A percentile compares a stretch with the other conserved stretches of the same genome.
These are phyloP conservation scores for Propithecus coquereli DNA, from an alignment of 2,113 vertebrate genomes.

Conservation along the genomic window DNA sequence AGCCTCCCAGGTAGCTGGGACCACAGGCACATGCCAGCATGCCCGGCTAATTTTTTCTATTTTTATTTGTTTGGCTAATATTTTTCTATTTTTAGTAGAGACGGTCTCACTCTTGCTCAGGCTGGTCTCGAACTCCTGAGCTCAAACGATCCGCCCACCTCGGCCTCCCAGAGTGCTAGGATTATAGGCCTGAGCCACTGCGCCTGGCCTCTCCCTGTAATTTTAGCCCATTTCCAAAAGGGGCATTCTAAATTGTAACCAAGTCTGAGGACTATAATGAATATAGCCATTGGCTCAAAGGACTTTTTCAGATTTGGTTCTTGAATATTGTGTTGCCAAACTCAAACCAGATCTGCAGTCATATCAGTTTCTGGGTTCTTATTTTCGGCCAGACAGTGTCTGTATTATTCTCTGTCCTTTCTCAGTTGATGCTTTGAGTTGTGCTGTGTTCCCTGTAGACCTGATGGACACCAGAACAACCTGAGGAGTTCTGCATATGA, in stretches of 20 bases:
- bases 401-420: neutral
- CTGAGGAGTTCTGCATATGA: conserved; percentile 97
- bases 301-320: neutral
- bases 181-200: too few species aligned
- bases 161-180: too few species aligned
- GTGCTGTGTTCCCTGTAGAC: conserved; percentile 79
- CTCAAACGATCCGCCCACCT: too few species aligned
- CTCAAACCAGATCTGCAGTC: neutral
- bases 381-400: neutral
- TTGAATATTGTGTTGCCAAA: neutral
- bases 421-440: neutral
- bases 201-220: neutral
- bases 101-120: too few species aligned
- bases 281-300: neutral
- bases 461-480: conserved; percentile 99
- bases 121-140: too few species aligned
- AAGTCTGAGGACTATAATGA: neutral
- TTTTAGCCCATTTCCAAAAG: neutral
- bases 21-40: too few species aligned
- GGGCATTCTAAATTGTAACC: neutral
- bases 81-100: too few species aligned
- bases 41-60: too few species aligned
- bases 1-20: too few species aligned
- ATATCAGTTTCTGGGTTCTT: neutral
- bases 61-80: too few species aligned